Base-by-base conservation (phyloP, 1,140 invertebrate species). In the Orius laevigatus region DNA sequence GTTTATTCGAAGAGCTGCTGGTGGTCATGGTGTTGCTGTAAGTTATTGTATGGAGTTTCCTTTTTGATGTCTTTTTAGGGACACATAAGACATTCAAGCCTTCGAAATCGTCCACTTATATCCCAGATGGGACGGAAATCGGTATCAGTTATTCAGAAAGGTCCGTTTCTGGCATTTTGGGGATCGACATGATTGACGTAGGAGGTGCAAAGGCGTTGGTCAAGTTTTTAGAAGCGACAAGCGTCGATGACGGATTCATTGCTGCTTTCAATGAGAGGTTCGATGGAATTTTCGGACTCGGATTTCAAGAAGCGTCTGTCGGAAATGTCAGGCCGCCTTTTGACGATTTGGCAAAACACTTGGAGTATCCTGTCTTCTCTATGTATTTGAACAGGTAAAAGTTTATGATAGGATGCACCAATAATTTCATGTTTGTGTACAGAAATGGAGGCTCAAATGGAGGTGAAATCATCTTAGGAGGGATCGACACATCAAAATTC, bases 1-100 rank as follows among this genome's bases (percentile, higher is more conserved):
- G 80, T 98, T 50, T 94, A 94, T 6, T 96, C 92, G 0, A 93
- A 94, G 65, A 80, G 92, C 61, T 96, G 92, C 59, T 77, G 87
- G 57, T 71, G 78, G 53, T 84, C 84, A 18, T 94, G 96, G 58
- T 93, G 93, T 38, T 98, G 93, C 64, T 68, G 90, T 84, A 72
- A 81, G 86, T 76, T 63, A 46, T 40, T 14, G 47, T 34, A 39
- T 25, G 15, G 12, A 14, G 14, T 43, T 43, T 19, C 8, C 8
- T 25, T 4, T 25, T 25, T 25, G 8, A 25, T 3, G 8, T 4
- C 8, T 25, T 25, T 25, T 25, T 25, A 25, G 25, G 25, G 25
- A 25, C 25, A 25, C 25, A 25, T 25, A 25, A 8, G 3, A 25
- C 25, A 25, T 25, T 25, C 8, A 25, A 25, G 25, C 3, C 3